Evolutionary conservation across 2,888 invertebrate genomes (phyloP).

Genomic region (Mechanitis mazaeus): DNA sequence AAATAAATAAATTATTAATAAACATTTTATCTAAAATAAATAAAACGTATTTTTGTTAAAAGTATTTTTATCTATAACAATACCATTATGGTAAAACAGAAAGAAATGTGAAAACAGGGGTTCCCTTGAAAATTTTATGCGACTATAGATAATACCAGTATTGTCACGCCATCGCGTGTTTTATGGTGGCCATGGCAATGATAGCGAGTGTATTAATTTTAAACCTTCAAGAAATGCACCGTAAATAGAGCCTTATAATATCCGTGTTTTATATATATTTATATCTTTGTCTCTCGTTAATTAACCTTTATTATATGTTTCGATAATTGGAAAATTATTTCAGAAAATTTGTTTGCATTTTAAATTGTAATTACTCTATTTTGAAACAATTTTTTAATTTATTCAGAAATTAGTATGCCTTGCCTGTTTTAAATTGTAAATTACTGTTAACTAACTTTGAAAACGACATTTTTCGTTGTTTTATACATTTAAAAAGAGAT

Average conservation of each 20-base stretch:
- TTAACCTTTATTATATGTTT: too few relatives aligned
- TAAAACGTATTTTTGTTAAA: background rate
- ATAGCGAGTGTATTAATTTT: background rate
- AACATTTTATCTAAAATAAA: background rate
- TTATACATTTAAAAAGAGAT: too few relatives aligned
- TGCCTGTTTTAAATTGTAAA: too few relatives aligned
- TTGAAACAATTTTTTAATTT: too few relatives aligned
- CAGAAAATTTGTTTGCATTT: too few relatives aligned
- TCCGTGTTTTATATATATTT: too few relatives aligned
- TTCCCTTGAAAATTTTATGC: slow-evolving; percentile 19
- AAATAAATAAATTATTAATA: background rate
- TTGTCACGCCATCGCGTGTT: slow-evolving; percentile 24
- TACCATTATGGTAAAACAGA: background rate
- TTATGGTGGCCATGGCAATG: slow-evolving; percentile 9
- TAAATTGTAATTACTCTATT: too few relatives aligned
- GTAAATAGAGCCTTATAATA: background rate
- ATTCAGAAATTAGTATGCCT: too few relatives aligned
- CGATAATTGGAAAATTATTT: too few relatives aligned
- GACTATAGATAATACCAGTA: slow-evolving; percentile 21
- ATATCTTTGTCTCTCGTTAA: too few relatives aligned
- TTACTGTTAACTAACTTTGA: too few relatives aligned
- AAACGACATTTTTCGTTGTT: too few relatives aligned
- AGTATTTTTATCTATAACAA: slow-evolving; percentile 2
- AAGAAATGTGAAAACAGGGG: slow-evolving; percentile 6
- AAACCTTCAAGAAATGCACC: background rate